Evolutionary conservation across 2,113 vertebrate genomes (phyloP), one percentile per base, ranked within the genome.

Genomic region (Notothenia coriiceps): DNA sequence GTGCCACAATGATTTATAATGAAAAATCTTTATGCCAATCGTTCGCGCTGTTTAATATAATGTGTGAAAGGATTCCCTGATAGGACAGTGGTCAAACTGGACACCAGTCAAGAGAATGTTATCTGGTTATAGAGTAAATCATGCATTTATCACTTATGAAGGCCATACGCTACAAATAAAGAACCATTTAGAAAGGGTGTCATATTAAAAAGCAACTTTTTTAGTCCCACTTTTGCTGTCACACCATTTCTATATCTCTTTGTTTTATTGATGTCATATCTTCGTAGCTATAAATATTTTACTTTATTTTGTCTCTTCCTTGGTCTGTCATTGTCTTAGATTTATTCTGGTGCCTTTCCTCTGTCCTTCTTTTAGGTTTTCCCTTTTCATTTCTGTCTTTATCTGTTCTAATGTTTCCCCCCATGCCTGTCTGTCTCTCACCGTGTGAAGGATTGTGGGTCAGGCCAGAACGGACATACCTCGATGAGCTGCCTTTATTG

Each of bases 361-460:
- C 2, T 1, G 35, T 44, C 9, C 2, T 1, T 20, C 20, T 54
- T 29, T 40, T 13, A 43, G 29, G 29, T 29, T 33, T 18, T 46
- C n/a, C 15, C 25, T 61, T 22, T 29, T 66, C 4, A 10, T 56
- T 2, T 33, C 20, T 8, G 4, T 62, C 33, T 51, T 3, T 33
- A 2, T 52, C 35, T 9, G 40, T 33, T 44, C 20, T 2, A 14
- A 1, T 56, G 15, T 35, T n/a, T 50, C 18, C 43, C 50, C 60
- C 43, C 35, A 8, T 25, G 47, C 22, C 59, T 10, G 17, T 18
- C 65, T 20, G 22, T 67, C 65, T 65, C 17, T 55, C 40, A 54
- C n/a, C 12, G 17, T 56, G 46, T 80, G 59, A 86, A 68, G 61
- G 60, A 84, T 70, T 46, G 20, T 52, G 46, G 79, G 73, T 79